Evolutionary conservation across 1,140 invertebrate species (phyloP), one percentile per base, ranked within the genome.

Genomic region (Ctenoplectra terminalis): DNA sequence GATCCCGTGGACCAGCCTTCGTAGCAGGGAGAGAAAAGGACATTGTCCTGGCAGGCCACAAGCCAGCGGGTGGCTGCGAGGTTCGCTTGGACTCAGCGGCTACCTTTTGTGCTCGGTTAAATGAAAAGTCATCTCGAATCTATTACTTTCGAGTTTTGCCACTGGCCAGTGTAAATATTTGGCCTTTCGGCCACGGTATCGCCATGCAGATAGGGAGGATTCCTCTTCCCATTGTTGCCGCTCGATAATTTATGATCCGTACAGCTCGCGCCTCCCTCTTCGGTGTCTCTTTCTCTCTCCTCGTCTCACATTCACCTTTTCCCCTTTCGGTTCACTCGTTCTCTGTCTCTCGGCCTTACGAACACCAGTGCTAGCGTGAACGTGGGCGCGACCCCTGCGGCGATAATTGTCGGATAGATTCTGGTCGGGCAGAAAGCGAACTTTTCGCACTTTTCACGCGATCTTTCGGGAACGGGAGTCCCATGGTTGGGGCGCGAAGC

Each of bases 101-200:
- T 64, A 80, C 73, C 82, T 82, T 87, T 88, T 88, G 87, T 88
- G 71, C 83, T 56, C 61, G 70, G 70, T 72, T 88, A 88, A 89
- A 88, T 86, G 88, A 88, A 89, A 88, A 89, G 88, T 89, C 88
- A 89, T 89, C 88, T 87, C 87, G 85, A 89, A 89, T 89, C 87
- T 89, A 89, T 89, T 89, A 89, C 88, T 88, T 85, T 87, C 79
- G 79, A 85, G 79, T 84, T 88, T 88, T 67, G 84, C 88, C 84
- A 86, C 87, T 43, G 81, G 85, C 58, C 75, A 88, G 82, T 88
- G 88, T 89, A 89, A 89, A 89, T 88, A 89, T 89, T 89, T 89
- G 80, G 79, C 67, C 67, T 88, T 67, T 82, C 48, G 61, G 43
- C 54, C 46, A 60, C 40, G 73, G 81, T 82, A 78, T 72, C 82